Conservation (phyloP, 2,113 vertebrate species). For the Mobula birostris region DNA sequence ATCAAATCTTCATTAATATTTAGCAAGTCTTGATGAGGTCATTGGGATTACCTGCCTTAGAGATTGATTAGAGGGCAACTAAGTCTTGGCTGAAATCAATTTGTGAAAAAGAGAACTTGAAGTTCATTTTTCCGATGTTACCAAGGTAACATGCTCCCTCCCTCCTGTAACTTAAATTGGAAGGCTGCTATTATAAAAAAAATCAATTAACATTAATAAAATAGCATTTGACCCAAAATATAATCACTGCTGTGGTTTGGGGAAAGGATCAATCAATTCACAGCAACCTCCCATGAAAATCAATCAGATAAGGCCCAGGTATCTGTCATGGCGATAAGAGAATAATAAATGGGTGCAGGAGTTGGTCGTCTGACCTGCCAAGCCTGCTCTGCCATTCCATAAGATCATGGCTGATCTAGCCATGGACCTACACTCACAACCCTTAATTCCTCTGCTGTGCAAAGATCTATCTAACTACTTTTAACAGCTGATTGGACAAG, state of each 20-base stretch:
- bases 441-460: too few species aligned
- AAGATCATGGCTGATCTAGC: too few species aligned
- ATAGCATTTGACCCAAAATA: neutral
- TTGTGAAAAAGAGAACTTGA: neutral
- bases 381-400: too few species aligned
- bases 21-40: neutral
- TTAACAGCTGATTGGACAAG: too few species aligned
- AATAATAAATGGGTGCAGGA: too few species aligned
- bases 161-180: neutral
- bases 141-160: neutral
- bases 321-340: neutral
- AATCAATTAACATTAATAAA: neutral
- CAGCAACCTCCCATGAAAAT: neutral
- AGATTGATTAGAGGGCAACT: neutral
- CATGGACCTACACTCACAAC: too few species aligned
- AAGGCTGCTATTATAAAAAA: neutral
- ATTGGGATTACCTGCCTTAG: neutral
- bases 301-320: neutral
- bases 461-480: too few species aligned
- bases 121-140: neutral
- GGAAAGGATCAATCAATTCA: neutral
- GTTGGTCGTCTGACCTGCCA: too few species aligned
- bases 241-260: neutral
- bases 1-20: conserved; percentile 20
- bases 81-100: neutral